Evolutionary conservation across 2,797 vertebrate species (phyloP).

Genomic region (Premnoplex brunnescens): DNA sequence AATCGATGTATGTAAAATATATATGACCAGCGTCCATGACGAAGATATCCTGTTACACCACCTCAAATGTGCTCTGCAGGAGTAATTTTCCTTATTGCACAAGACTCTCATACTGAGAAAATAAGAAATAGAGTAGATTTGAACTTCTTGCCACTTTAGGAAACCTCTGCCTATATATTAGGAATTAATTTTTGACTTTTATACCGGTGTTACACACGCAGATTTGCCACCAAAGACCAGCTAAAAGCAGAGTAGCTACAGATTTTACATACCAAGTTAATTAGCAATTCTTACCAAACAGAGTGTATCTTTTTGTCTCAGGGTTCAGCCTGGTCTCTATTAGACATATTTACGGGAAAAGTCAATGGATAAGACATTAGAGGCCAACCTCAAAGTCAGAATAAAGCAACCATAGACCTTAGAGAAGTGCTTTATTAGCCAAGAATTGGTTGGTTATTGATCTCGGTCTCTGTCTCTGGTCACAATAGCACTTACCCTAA

Average conservation of each 20-base stretch:
- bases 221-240: slow-evolving; percentile 22
- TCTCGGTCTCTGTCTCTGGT: slow-evolving; percentile 96
- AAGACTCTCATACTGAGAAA: background rate
- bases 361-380: slow-evolving; percentile 95
- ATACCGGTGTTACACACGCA: background rate
- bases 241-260: slow-evolving; percentile 47
- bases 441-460: slow-evolving; percentile 97
- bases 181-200: slow-evolving; percentile 30
- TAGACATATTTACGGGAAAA: slow-evolving; percentile 94
- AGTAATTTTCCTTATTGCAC: background rate
- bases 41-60: slow-evolving; percentile 39
- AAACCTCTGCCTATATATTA: background rate
- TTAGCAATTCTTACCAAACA: slow-evolving; percentile 88
- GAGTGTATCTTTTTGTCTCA: slow-evolving; percentile 81
- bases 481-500: slow-evolving; percentile 99
- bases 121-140: background rate
- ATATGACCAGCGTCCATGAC: slow-evolving; percentile 27
- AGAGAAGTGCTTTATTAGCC: slow-evolving; percentile 99
- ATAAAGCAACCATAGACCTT: slow-evolving; percentile 90
- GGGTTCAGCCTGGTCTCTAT: slow-evolving; percentile 77
- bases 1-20: slow-evolving; percentile 57
- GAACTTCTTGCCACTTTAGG: background rate
- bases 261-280: slow-evolving; percentile 85
- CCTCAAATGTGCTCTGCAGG: background rate
- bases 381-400: slow-evolving; percentile 96